Conservation (phyloP, 1,140 invertebrate genomes). For the Armadillidium nasatum region DNA sequence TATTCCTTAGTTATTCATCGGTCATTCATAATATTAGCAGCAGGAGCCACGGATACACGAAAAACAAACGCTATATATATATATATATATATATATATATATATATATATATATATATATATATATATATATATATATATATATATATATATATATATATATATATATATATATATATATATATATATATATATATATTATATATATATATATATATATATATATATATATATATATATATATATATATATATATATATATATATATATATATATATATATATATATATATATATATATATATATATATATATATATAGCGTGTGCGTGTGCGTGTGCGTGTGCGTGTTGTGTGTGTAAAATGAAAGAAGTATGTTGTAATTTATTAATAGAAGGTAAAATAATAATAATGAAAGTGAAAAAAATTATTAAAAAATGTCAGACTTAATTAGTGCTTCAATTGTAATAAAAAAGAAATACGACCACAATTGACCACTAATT, state of each 20-base stretch:
- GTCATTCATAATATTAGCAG: no score
- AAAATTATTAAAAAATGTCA: neutral
- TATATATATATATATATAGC: conserved; percentile 5
- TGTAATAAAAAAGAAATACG: no score
- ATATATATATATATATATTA: neutral
- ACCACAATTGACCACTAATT: no score
- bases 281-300: conserved; percentile 15
- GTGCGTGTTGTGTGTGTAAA: neutral
- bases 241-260: conserved; percentile 15
- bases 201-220: neutral
- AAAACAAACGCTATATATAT: neutral
- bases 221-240: neutral
- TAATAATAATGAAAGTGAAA: neutral
- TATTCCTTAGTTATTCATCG: no score
- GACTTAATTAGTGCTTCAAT: neutral
- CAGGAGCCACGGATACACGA: neutral
- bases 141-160: neutral
- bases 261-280: conserved; percentile 15
- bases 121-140: neutral
- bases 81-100: neutral
- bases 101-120: neutral
- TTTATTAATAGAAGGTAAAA: neutral
- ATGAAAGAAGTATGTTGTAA: neutral
- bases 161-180: neutral
- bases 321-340: neutral